phyloP scores from a whole-genome alignment of 2,797 vertebrate genomes.

The Catharus ustulatus region DNA sequence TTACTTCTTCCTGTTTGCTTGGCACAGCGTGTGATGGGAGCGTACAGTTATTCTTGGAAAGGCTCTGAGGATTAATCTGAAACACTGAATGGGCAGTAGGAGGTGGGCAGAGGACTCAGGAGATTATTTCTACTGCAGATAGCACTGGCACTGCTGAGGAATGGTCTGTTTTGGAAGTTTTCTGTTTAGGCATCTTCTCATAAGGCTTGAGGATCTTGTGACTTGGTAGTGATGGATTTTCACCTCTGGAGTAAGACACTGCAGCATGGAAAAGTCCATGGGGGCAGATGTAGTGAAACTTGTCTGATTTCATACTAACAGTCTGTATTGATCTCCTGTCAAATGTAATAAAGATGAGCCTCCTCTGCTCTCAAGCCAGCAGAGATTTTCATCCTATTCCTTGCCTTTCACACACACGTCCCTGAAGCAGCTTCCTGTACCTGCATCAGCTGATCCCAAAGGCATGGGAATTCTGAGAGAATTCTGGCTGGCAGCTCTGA shows the following conservation, averaged over 20 bases:
- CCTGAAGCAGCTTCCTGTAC: neutral
- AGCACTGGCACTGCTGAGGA: neutral
- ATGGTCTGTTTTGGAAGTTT: constrained; percentile 10
- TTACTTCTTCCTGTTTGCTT: constrained; percentile 46
- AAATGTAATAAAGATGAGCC: neutral
- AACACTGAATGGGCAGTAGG: neutral
- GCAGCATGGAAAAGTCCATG: neutral
- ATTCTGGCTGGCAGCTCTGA: neutral
- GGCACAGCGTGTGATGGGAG: neutral
- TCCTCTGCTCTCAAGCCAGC: neutral
- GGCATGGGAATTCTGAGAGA: neutral
- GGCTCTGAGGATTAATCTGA: constrained; percentile 38
- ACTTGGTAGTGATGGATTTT: neutral
- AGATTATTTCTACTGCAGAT: constrained; percentile 2
- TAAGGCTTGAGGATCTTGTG: neutral
- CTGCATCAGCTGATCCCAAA: neutral
- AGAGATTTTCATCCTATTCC: neutral
- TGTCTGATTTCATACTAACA: neutral
- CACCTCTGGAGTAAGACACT: neutral
- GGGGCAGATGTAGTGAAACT: neutral
- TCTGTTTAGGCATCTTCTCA: neutral
- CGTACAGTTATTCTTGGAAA: neutral
- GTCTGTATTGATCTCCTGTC: neutral
- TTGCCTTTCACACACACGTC: neutral
- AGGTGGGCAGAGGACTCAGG: neutral